Evolutionary conservation across 2,888 invertebrate species (phyloP).

Genomic region (Ophion ventricosus): DNA sequence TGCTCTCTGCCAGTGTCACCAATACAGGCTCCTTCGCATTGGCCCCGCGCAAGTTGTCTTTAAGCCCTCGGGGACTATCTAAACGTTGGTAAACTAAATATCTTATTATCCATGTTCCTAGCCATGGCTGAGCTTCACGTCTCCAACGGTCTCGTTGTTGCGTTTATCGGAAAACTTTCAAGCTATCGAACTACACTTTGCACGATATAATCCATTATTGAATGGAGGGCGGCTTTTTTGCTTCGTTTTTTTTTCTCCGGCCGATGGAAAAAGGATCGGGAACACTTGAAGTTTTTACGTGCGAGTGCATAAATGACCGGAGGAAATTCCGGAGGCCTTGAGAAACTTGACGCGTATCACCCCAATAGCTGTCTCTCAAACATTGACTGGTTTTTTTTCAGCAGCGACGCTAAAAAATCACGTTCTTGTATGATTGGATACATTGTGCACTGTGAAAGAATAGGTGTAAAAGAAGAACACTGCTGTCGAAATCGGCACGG

Average conservation of each 20-base stretch:
- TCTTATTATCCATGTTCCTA: conserved; percentile 78
- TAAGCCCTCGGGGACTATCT: conserved; percentile 74
- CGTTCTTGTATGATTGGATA: no score
- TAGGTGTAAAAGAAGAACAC: no score
- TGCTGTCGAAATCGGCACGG: no score
- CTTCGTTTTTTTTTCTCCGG: neutral
- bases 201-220: conserved; percentile 66
- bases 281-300: neutral
- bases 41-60: conserved; percentile 41
- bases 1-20: conserved; percentile 11
- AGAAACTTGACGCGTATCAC: neutral
- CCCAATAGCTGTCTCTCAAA: neutral
- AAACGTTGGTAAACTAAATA: conserved; percentile 81
- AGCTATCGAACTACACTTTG: conserved; percentile 61
- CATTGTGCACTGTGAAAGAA: no score
- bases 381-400: neutral
- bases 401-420: neutral
- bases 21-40: conserved; percentile 17
- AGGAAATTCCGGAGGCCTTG: neutral
- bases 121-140: conserved; percentile 72
- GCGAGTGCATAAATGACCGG: neutral
- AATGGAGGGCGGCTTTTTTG: conserved; percentile 22
- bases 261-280: neutral
- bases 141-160: conserved; percentile 61
- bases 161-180: conserved; percentile 68